A percentile compares a stretch with the other conserved stretches of the same genome.
Conservation (phyloP, 2,888 invertebrate species). For the Zygaena filipendulae region DNA sequence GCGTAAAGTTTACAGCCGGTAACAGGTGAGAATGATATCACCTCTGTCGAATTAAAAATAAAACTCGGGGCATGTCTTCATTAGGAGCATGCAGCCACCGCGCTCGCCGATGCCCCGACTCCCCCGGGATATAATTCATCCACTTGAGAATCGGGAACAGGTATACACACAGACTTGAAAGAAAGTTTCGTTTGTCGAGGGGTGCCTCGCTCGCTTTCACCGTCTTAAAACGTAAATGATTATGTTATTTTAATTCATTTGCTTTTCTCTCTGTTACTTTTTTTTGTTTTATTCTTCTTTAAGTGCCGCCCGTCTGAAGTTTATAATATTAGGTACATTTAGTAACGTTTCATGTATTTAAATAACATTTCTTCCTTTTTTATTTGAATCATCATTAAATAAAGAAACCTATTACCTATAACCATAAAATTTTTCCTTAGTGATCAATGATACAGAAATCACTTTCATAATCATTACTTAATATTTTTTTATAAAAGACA, state of each 20-base stretch:
- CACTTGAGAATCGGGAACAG: constrained; percentile 63
- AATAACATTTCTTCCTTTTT: too few relatives aligned
- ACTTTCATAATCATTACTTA: too few relatives aligned
- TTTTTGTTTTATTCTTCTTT: constrained; percentile 47
- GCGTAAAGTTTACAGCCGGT: too few relatives aligned
- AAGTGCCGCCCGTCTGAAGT: constrained; percentile 62
- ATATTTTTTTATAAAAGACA: too few relatives aligned
- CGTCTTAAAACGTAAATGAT: constrained; percentile 62
- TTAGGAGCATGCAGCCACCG: constrained; percentile 52
- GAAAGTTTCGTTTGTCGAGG: constrained; percentile 62
- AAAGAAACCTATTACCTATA: too few relatives aligned
- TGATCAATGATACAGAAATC: too few relatives aligned
- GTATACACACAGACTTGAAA: constrained; percentile 62
- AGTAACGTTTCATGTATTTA: too few relatives aligned
- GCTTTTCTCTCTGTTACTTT: constrained; percentile 53
- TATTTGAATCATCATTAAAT: too few relatives aligned
- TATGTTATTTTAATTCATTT: constrained; percentile 67
- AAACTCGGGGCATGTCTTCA: constrained; percentile 52
- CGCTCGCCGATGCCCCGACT: constrained; percentile 41
- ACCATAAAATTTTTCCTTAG: too few relatives aligned
- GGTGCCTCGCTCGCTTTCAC: constrained; percentile 46
- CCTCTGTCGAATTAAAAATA: constrained; percentile 47
- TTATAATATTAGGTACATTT: constrained; percentile 38
- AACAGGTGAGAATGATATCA: constrained; percentile 49
- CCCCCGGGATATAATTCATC: constrained; percentile 64